phyloP scores from a whole-genome alignment of 1,140 invertebrate genomes.

The Nasonia longicornis region DNA sequence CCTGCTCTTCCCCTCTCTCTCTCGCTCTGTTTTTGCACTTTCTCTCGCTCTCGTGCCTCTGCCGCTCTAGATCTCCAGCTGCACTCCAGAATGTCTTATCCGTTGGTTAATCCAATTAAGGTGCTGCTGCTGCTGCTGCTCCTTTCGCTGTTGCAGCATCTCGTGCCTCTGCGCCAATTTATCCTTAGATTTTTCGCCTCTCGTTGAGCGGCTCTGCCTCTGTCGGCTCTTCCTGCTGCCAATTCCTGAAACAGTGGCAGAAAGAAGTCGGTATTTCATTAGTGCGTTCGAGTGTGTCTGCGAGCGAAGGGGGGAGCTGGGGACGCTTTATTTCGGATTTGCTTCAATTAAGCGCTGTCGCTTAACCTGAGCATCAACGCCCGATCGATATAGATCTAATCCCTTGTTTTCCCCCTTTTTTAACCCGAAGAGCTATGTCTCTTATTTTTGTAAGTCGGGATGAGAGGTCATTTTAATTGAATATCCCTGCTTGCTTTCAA shows the following conservation, averaged over 20 bases:
- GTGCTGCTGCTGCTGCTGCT: not conserved
- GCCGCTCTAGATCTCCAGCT: not conserved
- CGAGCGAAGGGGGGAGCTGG: not conserved
- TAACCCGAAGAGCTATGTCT: too few species aligned
- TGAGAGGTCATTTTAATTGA: not conserved
- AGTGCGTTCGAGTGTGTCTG: conserved; percentile 28
- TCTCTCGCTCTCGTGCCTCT: not conserved
- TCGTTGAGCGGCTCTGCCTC: not conserved
- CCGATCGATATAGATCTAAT: not conserved
- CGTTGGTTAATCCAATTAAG: conserved; percentile 43
- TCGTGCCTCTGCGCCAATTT: not conserved
- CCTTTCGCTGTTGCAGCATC: not conserved
- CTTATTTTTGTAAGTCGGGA: not conserved
- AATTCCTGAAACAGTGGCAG: conserved; percentile 24
- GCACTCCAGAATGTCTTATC: conserved; percentile 22
- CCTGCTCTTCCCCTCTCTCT: not conserved
- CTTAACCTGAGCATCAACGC: not conserved
- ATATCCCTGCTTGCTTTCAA: not conserved
- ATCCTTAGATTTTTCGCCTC: conserved; percentile 32
- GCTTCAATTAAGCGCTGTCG: conserved; percentile 24
- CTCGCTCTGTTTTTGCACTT: not conserved
- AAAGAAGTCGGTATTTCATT: conserved; percentile 20
- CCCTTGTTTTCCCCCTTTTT: not conserved
- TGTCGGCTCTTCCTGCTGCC: conserved; percentile 4
- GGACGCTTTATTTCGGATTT: conserved; percentile 19